phyloP scores from a whole-genome alignment of 2,888 invertebrate species.

The Petrolisthes cinctipes region DNA sequence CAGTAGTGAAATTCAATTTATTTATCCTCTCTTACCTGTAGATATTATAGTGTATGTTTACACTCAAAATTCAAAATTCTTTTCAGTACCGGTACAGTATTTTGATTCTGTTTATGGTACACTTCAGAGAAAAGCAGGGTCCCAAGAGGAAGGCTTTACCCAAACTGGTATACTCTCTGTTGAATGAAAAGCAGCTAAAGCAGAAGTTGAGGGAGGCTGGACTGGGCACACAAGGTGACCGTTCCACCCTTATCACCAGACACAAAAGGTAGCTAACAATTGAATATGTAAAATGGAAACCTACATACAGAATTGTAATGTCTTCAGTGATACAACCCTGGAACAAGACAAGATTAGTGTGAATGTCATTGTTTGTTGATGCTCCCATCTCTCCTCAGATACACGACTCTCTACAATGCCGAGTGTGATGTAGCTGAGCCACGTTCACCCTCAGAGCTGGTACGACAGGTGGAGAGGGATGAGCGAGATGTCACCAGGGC shows the following conservation, averaged over 20 bases:
- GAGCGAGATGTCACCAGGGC: constrained; percentile 69
- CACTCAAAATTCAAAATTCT: neutral
- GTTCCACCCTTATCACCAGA: constrained; percentile 69
- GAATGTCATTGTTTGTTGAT: neutral
- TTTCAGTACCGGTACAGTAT: neutral
- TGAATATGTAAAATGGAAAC: too few relatives aligned
- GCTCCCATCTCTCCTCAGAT: constrained; percentile 13
- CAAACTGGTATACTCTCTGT: constrained; percentile 72
- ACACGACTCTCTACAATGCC: constrained; percentile 70
- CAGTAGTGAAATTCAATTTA: too few relatives aligned
- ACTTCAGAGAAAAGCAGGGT: neutral
- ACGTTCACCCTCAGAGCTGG: constrained; percentile 69
- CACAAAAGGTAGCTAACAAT: constrained; percentile 67
- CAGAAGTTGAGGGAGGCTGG: constrained; percentile 72
- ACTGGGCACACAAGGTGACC: constrained; percentile 71
- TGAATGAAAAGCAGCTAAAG: constrained; percentile 72
- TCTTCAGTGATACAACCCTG: neutral
- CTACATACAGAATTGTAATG: neutral
- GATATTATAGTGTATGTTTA: too few relatives aligned
- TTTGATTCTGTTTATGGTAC: neutral
- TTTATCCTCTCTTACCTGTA: too few relatives aligned
- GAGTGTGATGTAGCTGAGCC: constrained; percentile 73
- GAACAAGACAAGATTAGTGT: neutral
- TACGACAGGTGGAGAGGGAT: constrained; percentile 70
- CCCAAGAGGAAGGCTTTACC: constrained; percentile 71